Conservation (phyloP, 2,113 vertebrate species). For the Thalassarche chlororhynchos region DNA sequence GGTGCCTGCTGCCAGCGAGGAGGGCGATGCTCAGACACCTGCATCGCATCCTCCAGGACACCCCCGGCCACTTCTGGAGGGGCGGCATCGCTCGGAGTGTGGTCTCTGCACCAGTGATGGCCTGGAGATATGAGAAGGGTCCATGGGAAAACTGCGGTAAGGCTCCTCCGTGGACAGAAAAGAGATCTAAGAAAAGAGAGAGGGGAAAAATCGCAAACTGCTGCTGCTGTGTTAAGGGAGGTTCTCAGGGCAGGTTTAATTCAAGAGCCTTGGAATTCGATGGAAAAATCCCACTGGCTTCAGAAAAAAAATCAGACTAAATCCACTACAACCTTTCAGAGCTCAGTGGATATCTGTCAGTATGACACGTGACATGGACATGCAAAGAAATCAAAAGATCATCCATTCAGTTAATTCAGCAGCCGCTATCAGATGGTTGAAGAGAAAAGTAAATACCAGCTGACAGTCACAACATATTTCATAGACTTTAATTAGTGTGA, state of each 20-base stretch:
- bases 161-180: rapidly evolving
- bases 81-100: rapidly evolving
- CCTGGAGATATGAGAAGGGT: not conserved
- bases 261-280: not conserved
- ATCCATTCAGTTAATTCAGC: not conserved
- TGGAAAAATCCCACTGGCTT: not conserved
- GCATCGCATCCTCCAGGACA: too few species aligned
- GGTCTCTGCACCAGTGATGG: rapidly evolving
- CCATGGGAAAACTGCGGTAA: not conserved
- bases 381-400: not conserved
- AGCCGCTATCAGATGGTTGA: not conserved
- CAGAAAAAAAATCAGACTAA: not conserved
- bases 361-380: not conserved
- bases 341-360: not conserved
- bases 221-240: not conserved
- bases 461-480: not conserved
- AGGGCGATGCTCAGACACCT: rapidly evolving
- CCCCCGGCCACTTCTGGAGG: not conserved
- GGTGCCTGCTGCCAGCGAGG: rapidly evolving
- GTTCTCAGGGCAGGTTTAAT: not conserved
- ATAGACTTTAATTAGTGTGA: not conserved
- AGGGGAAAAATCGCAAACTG: not conserved
- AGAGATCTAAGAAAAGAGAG: not conserved
- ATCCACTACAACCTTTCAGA: not conserved
- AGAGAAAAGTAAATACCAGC: not conserved